A percentile compares a stretch with the other conserved stretches of the same genome.
phyloP scores from a whole-genome alignment of 2,888 invertebrate species.

The Malthinus seriepunctatus region DNA sequence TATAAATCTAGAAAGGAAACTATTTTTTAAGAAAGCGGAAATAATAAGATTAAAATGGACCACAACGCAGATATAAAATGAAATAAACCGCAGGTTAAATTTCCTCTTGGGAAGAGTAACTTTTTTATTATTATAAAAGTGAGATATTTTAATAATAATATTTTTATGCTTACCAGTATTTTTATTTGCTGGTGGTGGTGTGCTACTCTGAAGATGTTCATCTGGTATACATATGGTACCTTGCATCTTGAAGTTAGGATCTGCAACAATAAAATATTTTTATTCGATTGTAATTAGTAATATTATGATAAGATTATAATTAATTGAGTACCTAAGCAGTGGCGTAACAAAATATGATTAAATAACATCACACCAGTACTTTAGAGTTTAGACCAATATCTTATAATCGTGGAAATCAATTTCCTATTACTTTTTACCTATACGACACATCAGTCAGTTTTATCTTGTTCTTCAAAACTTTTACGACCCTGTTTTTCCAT shows the following conservation, averaged over 20 bases:
- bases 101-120: slow-evolving; percentile 11
- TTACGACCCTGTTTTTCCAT: no score
- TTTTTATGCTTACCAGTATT: slow-evolving; percentile 43
- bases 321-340: no score
- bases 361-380: no score
- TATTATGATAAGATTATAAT: no score
- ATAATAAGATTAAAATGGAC: slow-evolving; percentile 33
- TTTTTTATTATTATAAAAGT: no score
- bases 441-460: no score
- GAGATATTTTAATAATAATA: neutral
- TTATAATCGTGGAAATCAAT: no score
- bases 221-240: slow-evolving; percentile 51
- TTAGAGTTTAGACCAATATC: no score
- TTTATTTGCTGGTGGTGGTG: slow-evolving; percentile 47
- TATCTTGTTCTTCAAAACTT: no score
- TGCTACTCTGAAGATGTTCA: slow-evolving; percentile 49
- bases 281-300: neutral
- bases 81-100: slow-evolving; percentile 24
- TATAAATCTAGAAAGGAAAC: slow-evolving; percentile 23
- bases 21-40: slow-evolving; percentile 32
- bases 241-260: slow-evolving; percentile 52
- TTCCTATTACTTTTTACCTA: no score
- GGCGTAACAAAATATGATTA: no score
- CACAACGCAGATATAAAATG: slow-evolving; percentile 31
- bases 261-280: slow-evolving; percentile 41